Base-by-base conservation (phyloP, 1,140 invertebrate species). In the Dinoponera quadriceps region DNA sequence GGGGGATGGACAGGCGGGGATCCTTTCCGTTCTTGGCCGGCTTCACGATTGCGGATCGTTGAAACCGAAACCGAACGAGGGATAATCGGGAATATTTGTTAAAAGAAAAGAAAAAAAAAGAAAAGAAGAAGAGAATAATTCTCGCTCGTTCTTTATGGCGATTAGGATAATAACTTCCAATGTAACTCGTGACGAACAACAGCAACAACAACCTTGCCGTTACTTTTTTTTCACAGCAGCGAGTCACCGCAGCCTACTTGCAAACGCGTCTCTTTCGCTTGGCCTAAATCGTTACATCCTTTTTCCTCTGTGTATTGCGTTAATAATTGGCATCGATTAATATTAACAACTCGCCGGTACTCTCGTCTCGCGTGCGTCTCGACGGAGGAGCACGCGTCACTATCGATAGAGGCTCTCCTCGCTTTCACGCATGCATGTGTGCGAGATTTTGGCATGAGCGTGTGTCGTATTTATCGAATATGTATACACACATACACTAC, bases 131-230 rank as follows among this genome's bases (percentile, higher is more conserved):
- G n/a, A n/a, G n/a, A n/a, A n/a, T n/a, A n/a, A n/a, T n/a, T n/a
- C n/a, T n/a, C n/a, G n/a, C 80, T 88, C 84, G 83, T 88, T 88
- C 65, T 80, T 85, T 72, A 83, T 77, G 82, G 72, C 75, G 81
- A 88, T 63, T 87, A 82, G 84, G 72, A 88, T 89, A 88, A 86
- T 88, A 83, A 88, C 69, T 78, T 89, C 71, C 65, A 86, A 81
- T 68, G 81, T 86, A 44, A 86, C 60, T 82, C 60, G 83, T 59
- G 68, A 44, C 38, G 38, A 14, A 27, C 14, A 27, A n/a, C n/a
- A 20, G 29, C 11, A 27, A 38, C 16, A 57, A 66, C 20, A n/a
- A 29, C 48, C 9, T 65, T 77, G 62, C 62, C 77, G 25, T 63
- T 77, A 62, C 73, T 83, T 83, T 83, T 83, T 49, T 83, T 75